A percentile compares a stretch with the other conserved stretches of the same genome.
phyloP scores from a whole-genome alignment of 2,888 invertebrate genomes.

The Cristatella mucedo region DNA sequence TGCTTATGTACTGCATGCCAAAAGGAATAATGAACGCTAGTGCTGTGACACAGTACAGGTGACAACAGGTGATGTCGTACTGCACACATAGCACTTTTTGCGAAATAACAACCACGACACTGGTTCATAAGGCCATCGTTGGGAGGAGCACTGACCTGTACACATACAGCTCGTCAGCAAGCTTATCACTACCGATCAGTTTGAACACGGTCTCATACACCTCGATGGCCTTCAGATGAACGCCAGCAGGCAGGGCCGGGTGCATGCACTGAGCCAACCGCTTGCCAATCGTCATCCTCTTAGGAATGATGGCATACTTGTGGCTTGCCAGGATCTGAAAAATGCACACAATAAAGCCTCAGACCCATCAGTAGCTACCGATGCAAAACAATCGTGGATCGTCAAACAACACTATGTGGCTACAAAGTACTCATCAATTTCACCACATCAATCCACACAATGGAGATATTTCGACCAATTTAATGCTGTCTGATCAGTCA shows the following conservation, averaged over 20 bases:
- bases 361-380: not conserved
- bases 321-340: constrained; percentile 57
- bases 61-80: not conserved
- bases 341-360: constrained; percentile 7
- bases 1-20: not conserved
- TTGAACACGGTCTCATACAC: constrained; percentile 78
- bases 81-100: too few species aligned
- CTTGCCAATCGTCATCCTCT: constrained; percentile 71
- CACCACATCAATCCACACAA: too few species aligned
- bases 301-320: constrained; percentile 65
- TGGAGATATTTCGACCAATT: too few species aligned
- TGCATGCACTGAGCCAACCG: constrained; percentile 82
- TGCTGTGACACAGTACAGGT: not conserved
- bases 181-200: constrained; percentile 60
- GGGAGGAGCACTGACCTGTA: constrained; percentile 42
- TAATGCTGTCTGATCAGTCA: too few species aligned
- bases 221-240: constrained; percentile 75
- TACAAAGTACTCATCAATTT: too few species aligned
- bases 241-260: constrained; percentile 73
- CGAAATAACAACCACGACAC: too few species aligned
- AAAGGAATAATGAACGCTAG: not conserved
- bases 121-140: too few species aligned
- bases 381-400: too few species aligned
- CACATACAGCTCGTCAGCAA: constrained; percentile 66
- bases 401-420: too few species aligned